Evolutionary conservation across 2,113 vertebrate genomes (phyloP).

Genomic region (Rattus norvegicus): GRCr8 NC_086033.1:90522001-90522500

Average conservation of each 20-base stretch:
- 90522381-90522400: neutral
- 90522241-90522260: neutral
- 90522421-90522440: too few relatives aligned
- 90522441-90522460: neutral
- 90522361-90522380: neutral
- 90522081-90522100: neutral
- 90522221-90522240: too few relatives aligned
- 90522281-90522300: accelerated
- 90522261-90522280: neutral
- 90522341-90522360: too few relatives aligned
- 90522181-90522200: neutral
- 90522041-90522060: neutral
- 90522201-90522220: neutral
- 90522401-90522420: neutral
- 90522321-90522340: neutral
- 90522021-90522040: neutral
- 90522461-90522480: neutral
- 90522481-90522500: neutral
- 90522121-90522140: neutral
- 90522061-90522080: neutral
- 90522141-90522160: neutral
- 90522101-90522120: neutral
- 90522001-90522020: neutral
- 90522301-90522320: neutral
- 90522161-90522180: neutral